A percentile compares a stretch with the other conserved stretches of the same genome.
Evolutionary conservation across 1,140 invertebrate species (phyloP).

Genomic region (Caenorhabditis briggsae): DNA sequence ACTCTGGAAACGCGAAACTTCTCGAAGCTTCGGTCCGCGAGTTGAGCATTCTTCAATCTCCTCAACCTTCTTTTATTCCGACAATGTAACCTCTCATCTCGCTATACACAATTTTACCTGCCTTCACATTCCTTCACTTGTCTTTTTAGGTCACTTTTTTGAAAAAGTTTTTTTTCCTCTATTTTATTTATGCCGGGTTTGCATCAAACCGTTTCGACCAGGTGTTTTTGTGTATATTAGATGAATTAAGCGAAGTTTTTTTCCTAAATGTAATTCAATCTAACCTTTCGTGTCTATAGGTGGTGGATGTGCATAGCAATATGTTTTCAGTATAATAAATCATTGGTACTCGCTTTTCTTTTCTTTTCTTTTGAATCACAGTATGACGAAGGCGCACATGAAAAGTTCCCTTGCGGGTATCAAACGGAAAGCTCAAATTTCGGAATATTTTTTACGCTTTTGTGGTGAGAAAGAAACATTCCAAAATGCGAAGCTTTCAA

Average conservation of each 20-base stretch:
- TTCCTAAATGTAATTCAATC: not conserved
- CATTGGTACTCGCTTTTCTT: too few species aligned
- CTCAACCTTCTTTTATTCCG: conserved; percentile 57
- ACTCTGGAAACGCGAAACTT: conserved; percentile 58
- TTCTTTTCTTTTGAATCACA: not conserved
- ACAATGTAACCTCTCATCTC: not conserved
- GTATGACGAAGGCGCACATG: too few species aligned
- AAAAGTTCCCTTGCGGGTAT: too few species aligned
- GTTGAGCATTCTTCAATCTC: conserved; percentile 30
- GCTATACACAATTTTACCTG: not conserved
- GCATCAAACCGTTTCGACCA: not conserved
- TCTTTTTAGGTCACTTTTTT: conserved; percentile 44
- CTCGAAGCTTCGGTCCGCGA: conserved; percentile 51
- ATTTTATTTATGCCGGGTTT: conserved; percentile 39
- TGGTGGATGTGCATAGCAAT: not conserved
- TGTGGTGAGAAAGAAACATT: too few species aligned
- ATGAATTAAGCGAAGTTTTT: not conserved
- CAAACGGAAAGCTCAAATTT: too few species aligned
- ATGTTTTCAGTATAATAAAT: conserved; percentile 2
- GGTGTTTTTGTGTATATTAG: conserved; percentile 47
- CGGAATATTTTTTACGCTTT: too few species aligned
- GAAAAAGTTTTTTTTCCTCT: too few species aligned
- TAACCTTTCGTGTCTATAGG: not conserved
- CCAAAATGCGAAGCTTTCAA: too few species aligned
- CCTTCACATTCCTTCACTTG: conserved; percentile 12